Evolutionary conservation across 2,797 vertebrate species (phyloP), one percentile per base, ranked within the genome.

Genomic region (Hemibagrus guttatus): DNA sequence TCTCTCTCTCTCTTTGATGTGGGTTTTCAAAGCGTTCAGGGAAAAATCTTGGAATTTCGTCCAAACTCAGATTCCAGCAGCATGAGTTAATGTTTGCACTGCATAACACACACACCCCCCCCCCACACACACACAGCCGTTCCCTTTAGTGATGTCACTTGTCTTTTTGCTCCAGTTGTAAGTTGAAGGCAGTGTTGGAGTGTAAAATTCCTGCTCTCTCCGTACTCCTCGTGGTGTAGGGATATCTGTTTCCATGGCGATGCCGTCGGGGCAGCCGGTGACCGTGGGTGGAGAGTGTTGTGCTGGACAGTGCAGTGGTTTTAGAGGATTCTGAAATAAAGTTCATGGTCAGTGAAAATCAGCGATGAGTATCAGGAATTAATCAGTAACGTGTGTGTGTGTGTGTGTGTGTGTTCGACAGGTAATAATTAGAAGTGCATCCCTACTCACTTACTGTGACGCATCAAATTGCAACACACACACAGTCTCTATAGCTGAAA

Each of bases 31-130:
- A 58, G 12, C 49, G 1, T 11, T 26, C 17, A 13, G 12, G 11
- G 19, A 79, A 78, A 39, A 79, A 79, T 35, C 54, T 39, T 58
- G 54, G 31, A 58, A 58, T 79, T 79, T 39, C 23, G 4, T 39
- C 31, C 35, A 56, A 78, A 58, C 52, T 35, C 7, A 2, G 31
- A 91, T 90, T 90, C 71, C 89, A 87, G 54, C 86, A 81, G 23
- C 58, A 54, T 91, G 86, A 90, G 75, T 86, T 68, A 61, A 28
- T 28, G 42, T 63, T 26, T 61, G 66, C 74, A 90, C 90, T 84
- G 3, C 3, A 11, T 58, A 58, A 21, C 49, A 56, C 3, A 49
- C 71, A 1, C 11, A 87, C 19, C 12, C 61, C 69, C 52, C 26
- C 7, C 58, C 82, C 63, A 54, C 75, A 39, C 88, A 83, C 82